phyloP scores from a whole-genome alignment of 2,113 vertebrate genomes.

The Suncus etruscus region DNA sequence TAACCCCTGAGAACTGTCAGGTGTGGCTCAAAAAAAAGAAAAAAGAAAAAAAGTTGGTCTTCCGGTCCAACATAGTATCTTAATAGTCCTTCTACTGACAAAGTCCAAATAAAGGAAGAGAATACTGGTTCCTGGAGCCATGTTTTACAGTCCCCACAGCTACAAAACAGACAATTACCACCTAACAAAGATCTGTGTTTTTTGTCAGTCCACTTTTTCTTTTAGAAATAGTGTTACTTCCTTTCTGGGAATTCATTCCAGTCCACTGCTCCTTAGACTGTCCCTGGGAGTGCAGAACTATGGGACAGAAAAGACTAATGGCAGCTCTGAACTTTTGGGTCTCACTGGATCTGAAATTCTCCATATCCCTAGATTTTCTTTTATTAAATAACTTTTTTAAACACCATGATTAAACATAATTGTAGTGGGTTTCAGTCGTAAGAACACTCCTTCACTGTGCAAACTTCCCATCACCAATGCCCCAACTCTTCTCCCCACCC shows the following conservation, averaged over 20 bases:
- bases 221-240: not conserved
- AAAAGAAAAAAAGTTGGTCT: not conserved
- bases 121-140: not conserved
- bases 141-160: not conserved
- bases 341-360: not conserved
- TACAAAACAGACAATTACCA: conserved; percentile 22
- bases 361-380: not conserved
- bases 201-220: not conserved
- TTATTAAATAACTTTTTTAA: not conserved
- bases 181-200: not conserved
- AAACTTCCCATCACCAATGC: too few species aligned
- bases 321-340: not conserved
- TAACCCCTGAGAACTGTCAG: too few species aligned
- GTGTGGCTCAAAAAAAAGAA: too few species aligned
- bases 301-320: not conserved
- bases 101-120: not conserved
- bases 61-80: not conserved
- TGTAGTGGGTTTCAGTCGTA: too few species aligned
- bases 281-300: not conserved
- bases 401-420: too few species aligned
- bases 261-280: not conserved
- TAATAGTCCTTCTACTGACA: not conserved
- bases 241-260: not conserved
- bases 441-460: too few species aligned
- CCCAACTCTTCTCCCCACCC: too few species aligned